Evolutionary conservation across 2,113 vertebrate genomes (phyloP), one percentile per base, ranked within the genome.

Genomic region (Zootoca vivipara): DNA sequence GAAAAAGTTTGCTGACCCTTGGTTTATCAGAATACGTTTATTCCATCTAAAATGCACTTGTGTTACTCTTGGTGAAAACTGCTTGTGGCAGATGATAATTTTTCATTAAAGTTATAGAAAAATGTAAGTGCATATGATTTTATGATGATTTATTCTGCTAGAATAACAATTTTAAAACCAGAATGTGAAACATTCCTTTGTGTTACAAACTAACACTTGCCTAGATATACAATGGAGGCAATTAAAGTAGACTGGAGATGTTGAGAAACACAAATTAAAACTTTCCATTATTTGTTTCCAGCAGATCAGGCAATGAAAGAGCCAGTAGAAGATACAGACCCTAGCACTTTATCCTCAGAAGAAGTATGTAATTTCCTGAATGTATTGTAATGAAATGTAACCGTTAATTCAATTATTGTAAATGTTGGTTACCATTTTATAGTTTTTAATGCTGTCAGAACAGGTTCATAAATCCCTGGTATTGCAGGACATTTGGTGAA

Each of bases 241-340:
- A 56, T 84, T 79, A 87, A 73, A 38, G 10, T 85, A n/a, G 81
- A 89, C 12, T 67, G 82, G n/a, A 35, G 77, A 62, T 77, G 79
- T 84, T 26, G 22, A 90, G 24, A 20, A 91, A 52, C 67, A 78
- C 78, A 52, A 10, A n/a, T 28, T 89, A 52, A 89, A 89, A 80
- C 38, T 0, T 26, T 89, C 83, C 74, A 30, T 90, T 78, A 42
- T 90, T 87, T 77, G 64, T 75, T 77, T 90, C 72, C 88, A 82
- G 35, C 95, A 98, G 98, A 96, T 92, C 96, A 95, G 92, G 96
- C 86, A 91, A 90, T 91, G 83, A 98, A 98, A 88, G 98, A 98
- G 85, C 99, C 99, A 0, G 98, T 99, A 92, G 98, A 99, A 93
- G 98, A 99, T 93, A 99, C 97, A 0, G 98, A 99, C 94, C 98